phyloP scores from a whole-genome alignment of 2,113 vertebrate genomes.

The Cyprinodon variegatus region DNA sequence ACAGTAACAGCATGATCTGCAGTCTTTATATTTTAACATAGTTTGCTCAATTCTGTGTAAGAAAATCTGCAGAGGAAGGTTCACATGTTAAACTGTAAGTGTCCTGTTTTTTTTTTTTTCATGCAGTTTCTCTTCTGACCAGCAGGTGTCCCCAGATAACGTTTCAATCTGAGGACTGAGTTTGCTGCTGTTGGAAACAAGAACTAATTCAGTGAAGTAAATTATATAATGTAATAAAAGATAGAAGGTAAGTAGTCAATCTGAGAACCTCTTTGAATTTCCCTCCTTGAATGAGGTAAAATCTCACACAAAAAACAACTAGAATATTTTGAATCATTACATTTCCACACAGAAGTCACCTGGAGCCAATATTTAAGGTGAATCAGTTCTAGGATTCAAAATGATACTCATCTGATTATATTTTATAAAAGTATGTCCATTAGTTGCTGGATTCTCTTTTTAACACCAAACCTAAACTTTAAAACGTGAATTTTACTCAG shows the following conservation, averaged over 20 bases:
- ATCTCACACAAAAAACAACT: neutral
- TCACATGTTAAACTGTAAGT: neutral
- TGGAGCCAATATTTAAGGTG: neutral
- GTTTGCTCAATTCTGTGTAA: neutral
- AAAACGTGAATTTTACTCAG: neutral
- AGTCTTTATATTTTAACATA: neutral
- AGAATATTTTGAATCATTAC: neutral
- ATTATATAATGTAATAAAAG: neutral
- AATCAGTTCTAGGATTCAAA: neutral
- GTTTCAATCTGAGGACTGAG: neutral
- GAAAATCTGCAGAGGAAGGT: neutral
- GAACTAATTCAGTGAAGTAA: neutral
- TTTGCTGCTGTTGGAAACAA: too few species aligned
- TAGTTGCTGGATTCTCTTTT: neutral
- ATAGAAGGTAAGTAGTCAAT: neutral
- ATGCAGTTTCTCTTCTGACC: constrained; percentile 19
- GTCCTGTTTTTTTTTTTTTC: too few species aligned
- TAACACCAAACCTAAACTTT: neutral
- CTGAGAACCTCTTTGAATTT: neutral
- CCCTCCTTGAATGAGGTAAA: neutral
- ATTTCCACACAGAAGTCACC: neutral
- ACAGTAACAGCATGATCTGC: neutral
- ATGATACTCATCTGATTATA: neutral
- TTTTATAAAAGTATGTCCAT: neutral
- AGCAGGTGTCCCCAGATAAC: constrained; percentile 51